A percentile compares a stretch with the other conserved stretches of the same genome.
Conservation (phyloP, 2,113 vertebrate species). For the Erpornis zantholeuca region DNA sequence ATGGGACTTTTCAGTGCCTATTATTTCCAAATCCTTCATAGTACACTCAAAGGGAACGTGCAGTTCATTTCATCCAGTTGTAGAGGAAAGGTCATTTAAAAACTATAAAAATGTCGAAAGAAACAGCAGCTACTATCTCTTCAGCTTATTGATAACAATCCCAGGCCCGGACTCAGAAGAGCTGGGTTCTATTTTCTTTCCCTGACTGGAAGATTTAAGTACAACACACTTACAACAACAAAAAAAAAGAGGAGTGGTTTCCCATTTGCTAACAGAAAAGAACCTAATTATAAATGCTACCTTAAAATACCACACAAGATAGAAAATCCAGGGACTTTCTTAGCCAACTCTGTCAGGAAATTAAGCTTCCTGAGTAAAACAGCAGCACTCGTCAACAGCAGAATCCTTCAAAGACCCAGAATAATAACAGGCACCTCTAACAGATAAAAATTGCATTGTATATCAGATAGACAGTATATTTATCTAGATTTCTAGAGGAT, state of each 20-base stretch:
- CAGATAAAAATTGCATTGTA: constrained; percentile 25
- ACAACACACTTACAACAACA: background rate
- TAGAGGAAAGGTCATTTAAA: constrained; percentile 13
- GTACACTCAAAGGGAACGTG: background rate
- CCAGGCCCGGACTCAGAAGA: background rate
- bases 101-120: background rate
- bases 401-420: constrained; percentile 24
- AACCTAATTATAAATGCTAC: background rate
- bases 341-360: background rate
- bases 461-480: background rate
- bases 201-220: background rate
- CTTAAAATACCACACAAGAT: background rate
- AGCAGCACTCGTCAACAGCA: background rate
- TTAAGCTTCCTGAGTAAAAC: background rate
- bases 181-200: background rate
- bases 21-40: constrained; percentile 25
- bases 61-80: background rate
- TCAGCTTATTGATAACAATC: background rate
- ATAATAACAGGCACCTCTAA: constrained; percentile 22
- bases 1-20: constrained; percentile 30
- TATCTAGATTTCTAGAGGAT: constrained; percentile 17
- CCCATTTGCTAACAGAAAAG: background rate
- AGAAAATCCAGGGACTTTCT: constrained; percentile 25
- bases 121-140: background rate
- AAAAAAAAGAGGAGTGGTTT: background rate